A percentile compares a stretch with the other conserved stretches of the same genome.
These are phyloP conservation scores for Scaptomyza graminum DNA, from an alignment of 1,140 invertebrate species.

Conservation along the genomic window DNA sequence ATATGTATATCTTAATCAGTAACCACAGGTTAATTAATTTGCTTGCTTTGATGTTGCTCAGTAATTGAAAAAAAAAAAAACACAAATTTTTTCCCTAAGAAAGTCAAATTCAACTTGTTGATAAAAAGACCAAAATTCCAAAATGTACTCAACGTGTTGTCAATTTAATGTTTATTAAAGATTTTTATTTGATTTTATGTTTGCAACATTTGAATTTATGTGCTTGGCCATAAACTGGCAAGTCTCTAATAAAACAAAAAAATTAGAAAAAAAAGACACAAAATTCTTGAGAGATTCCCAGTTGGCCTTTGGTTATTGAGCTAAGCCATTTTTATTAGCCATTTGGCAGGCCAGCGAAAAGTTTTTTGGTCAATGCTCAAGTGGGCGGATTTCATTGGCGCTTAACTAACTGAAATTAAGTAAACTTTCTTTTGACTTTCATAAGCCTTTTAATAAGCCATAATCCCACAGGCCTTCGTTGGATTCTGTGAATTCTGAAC, in stretches of 20 bases:
- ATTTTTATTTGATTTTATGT: conserved; percentile 80
- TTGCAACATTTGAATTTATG: conserved; percentile 72
- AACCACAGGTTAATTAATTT: conserved; percentile 19
- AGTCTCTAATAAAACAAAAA: conserved; percentile 49
- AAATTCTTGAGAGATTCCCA: conserved; percentile 66
- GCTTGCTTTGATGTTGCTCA: conserved; percentile 7
- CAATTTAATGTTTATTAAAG: conserved; percentile 79
- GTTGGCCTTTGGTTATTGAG: conserved; percentile 45
- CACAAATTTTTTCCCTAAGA: conserved; percentile 6
- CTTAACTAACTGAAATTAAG: conserved; percentile 82
- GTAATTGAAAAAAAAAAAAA: conserved; percentile 35
- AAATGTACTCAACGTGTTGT: conserved; percentile 66
- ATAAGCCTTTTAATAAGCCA: conserved; percentile 82
- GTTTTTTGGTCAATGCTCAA: conserved; percentile 75
- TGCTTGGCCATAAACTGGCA: conserved; percentile 61
- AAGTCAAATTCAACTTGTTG: too few species aligned
- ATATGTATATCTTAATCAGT: too few species aligned
- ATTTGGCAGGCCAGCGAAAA: conserved; percentile 60
- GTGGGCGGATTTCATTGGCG: conserved; percentile 76
- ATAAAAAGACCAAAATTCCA: conserved; percentile 30
- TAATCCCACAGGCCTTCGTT: conserved; percentile 73
- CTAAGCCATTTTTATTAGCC: conserved; percentile 68
- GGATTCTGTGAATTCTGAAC: neutral
- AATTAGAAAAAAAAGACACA: conserved; percentile 28
- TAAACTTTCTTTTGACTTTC: conserved; percentile 83